These are phyloP conservation scores for Drosophila koepferae DNA, from an alignment of 2,888 invertebrate species.

Conservation along the genomic window DNA sequence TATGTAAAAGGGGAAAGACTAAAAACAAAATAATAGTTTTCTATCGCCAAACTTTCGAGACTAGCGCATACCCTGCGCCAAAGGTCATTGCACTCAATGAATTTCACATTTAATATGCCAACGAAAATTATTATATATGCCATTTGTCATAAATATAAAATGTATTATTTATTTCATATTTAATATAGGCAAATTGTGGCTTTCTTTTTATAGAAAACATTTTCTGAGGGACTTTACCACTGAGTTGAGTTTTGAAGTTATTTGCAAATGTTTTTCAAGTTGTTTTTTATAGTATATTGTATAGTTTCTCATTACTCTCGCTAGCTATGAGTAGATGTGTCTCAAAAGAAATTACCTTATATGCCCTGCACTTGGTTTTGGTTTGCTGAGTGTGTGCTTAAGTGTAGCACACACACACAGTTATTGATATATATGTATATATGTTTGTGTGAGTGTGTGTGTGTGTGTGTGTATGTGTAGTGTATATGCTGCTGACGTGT, in stretches of 20 bases:
- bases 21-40: slow-evolving; percentile 13
- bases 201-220: neutral
- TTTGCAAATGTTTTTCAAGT: neutral
- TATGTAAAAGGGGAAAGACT: slow-evolving; percentile 21
- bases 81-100: neutral
- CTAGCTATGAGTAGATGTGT: neutral
- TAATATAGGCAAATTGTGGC: neutral
- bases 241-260: neutral
- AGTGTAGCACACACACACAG: slow-evolving; percentile 10
- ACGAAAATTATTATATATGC: no score
- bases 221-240: neutral
- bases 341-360: slow-evolving; percentile 9
- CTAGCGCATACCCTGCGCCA: slow-evolving; percentile 7
- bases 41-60: neutral
- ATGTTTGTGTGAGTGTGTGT: neutral
- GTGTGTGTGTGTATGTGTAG: slow-evolving; percentile 8
- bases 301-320: no score
- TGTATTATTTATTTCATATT: neutral
- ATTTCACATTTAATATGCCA: neutral
- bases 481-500: slow-evolving; percentile 59
- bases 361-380: slow-evolving; percentile 4
- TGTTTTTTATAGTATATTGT: neutral
- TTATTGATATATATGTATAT: neutral
- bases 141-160: neutral
- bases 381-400: slow-evolving; percentile 24